Evolutionary conservation across 2,113 vertebrate species (phyloP), one percentile per base, ranked within the genome.

Genomic region (Psettodes erumei): DNA sequence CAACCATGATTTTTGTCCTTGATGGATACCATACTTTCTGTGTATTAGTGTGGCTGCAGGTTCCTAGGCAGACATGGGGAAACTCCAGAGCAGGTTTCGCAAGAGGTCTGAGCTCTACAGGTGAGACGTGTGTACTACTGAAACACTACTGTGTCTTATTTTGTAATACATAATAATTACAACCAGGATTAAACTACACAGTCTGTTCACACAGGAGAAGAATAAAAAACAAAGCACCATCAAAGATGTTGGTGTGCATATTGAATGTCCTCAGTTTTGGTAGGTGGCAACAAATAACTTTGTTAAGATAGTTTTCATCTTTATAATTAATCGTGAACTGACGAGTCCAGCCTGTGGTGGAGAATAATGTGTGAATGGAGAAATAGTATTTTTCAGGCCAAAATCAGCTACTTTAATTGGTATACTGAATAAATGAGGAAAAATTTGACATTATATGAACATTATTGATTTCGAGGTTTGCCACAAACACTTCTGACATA

Each of bases 51-150:
- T 72, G 72, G 59, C 55, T 71, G 54, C 72, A 81, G 86, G 70
- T 69, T 77, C 42, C 53, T 55, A 73, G 21, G 75, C 63, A 73
- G 77, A 45, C 43, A 99, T 99, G 98, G 98, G 97, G 25, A 96
- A 96, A 82, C 93, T 96, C 47, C 98, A 99, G 86, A 99, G 98
- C 90, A 99, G 96, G 89, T 89, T 95, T 86, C 94, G 90, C 73
- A 89, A 93, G 79, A 93, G 92, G 78, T 91, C 93, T 19, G 89
- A 95, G 12, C 91, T 92, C 69, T 97, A 96, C 94, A 96, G 95
- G 98, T 98, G 90, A 79, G 84, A 0, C 0, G 3, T 61, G 18
- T 38, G 6, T 37, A 27, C 12, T 21, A 16, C n/a, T 21, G 1
- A 43, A 19, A 58, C 18, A 37, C 4, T 19, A 40, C 0, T 28